Evolutionary conservation across 2,888 invertebrate genomes (phyloP).

Genomic region (Machimus atricapillus): DNA sequence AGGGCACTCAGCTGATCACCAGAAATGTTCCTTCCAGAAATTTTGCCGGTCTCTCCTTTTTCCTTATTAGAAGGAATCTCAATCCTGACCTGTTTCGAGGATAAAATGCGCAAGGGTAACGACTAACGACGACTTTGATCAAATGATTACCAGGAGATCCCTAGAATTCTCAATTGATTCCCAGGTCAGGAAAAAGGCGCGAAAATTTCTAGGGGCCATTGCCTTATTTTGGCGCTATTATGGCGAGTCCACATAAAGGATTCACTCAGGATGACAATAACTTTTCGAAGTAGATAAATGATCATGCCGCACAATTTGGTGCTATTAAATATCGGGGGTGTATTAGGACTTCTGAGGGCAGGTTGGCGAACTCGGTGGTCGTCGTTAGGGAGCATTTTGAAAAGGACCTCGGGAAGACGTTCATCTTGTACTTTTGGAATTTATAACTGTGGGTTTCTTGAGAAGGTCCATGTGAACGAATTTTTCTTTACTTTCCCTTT

Average conservation of each 20-base stretch:
- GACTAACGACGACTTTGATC: slow-evolving; percentile 13
- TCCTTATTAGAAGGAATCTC: not conserved
- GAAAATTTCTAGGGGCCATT: not conserved
- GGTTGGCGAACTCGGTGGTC: slow-evolving; percentile 25
- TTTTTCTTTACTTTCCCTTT: not conserved
- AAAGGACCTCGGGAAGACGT: slow-evolving; percentile 4
- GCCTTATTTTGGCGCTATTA: not conserved
- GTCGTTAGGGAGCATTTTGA: not conserved
- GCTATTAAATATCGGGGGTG: slow-evolving; percentile 1
- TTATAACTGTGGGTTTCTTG: slow-evolving; percentile 37
- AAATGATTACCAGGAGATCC: slow-evolving; percentile 20
- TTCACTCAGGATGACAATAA: slow-evolving; percentile 5
- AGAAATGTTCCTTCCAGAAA: slow-evolving; percentile 24
- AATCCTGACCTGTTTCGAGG: slow-evolving; percentile 1
- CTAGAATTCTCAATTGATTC: not conserved
- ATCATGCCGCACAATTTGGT: not conserved
- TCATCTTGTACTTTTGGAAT: slow-evolving; percentile 39
- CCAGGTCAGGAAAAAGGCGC: slow-evolving; percentile 36
- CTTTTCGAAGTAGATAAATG: slow-evolving; percentile 33
- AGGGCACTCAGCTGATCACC: slow-evolving; percentile 22
- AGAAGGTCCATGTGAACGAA: slow-evolving; percentile 29
- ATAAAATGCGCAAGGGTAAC: slow-evolving; percentile 20
- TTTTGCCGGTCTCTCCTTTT: slow-evolving; percentile 9
- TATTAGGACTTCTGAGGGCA: not conserved
- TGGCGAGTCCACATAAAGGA: slow-evolving; percentile 11